Evolutionary conservation across 2,888 invertebrate genomes (phyloP).

Genomic region (Teleiodes luculella): DNA sequence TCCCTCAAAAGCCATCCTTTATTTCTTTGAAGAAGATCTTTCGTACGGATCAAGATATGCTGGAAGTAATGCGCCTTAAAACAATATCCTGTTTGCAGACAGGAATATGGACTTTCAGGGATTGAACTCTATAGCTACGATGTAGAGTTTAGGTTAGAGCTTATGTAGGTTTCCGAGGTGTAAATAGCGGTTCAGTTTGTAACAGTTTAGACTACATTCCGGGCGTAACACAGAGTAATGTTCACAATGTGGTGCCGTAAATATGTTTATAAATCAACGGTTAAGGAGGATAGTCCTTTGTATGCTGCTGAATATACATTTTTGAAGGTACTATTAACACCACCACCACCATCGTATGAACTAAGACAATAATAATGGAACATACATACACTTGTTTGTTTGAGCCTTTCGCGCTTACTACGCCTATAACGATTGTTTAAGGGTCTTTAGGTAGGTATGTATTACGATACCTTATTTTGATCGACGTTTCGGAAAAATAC

Average conservation of each 20-base stretch:
- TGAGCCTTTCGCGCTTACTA: no score
- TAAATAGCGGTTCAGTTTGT: constrained; percentile 27
- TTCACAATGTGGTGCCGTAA: constrained; percentile 39
- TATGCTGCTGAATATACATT: no score
- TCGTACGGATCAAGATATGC: constrained; percentile 26
- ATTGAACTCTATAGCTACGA: constrained; percentile 26
- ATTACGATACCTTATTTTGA: no score
- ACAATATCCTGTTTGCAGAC: constrained; percentile 42
- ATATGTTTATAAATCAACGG: constrained; percentile 47
- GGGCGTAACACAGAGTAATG: constrained; percentile 51
- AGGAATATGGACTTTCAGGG: constrained; percentile 33
- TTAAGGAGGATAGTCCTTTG: constrained; percentile 25
- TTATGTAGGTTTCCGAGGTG: constrained; percentile 15
- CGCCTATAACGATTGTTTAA: no score
- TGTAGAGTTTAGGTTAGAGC: constrained; percentile 20
- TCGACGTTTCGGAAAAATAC: no score
- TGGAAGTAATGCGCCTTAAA: constrained; percentile 37
- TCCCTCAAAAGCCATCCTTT: not conserved
- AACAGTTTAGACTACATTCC: constrained; percentile 67
- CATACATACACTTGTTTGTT: no score
- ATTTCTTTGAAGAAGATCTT: constrained; percentile 27
- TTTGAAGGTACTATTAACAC: no score
- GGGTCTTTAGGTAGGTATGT: no score
- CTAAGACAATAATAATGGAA: no score
- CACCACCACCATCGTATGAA: no score